Conservation (phyloP, 2,797 vertebrate genomes). For the Spinibarbus caldwelli region DNA sequence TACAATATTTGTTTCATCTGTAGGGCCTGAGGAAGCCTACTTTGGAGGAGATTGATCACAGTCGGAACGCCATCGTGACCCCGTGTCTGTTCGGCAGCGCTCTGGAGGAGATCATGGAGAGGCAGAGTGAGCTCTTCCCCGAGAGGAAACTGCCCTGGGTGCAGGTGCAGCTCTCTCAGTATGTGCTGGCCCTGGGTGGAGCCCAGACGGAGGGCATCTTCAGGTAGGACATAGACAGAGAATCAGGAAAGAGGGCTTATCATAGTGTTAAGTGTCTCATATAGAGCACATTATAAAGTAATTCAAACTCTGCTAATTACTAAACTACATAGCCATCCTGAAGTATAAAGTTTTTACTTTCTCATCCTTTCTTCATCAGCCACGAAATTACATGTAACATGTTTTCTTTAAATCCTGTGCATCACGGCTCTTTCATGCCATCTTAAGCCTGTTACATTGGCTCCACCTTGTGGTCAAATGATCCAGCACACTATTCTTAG, state of each 20-base stretch:
- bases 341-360: not conserved
- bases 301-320: not conserved
- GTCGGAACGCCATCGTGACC: conserved; percentile 78
- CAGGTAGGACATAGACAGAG: conserved; percentile 68
- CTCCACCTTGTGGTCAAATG: conserved; percentile 44
- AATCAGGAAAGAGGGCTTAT: no score
- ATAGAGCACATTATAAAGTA: not conserved
- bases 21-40: conserved; percentile 82
- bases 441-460: not conserved
- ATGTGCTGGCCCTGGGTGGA: conserved; percentile 78
- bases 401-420: not conserved
- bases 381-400: not conserved
- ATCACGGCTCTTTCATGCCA: not conserved
- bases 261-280: not conserved
- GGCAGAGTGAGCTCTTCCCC: conserved; percentile 77
- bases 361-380: conserved; percentile 16
- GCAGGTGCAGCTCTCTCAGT: conserved; percentile 82
- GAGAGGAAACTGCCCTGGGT: conserved; percentile 80
- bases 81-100: conserved; percentile 83
- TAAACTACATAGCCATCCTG: not conserved
- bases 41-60: conserved; percentile 78
- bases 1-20: not conserved
- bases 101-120: conserved; percentile 83
- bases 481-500: no score
- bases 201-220: conserved; percentile 84